Percentiles rank a stretch among this genome's conserved stretches.
Evolutionary conservation across 2,113 vertebrate species (phyloP).

Genomic region (Tychaedon coryphoeus): DNA sequence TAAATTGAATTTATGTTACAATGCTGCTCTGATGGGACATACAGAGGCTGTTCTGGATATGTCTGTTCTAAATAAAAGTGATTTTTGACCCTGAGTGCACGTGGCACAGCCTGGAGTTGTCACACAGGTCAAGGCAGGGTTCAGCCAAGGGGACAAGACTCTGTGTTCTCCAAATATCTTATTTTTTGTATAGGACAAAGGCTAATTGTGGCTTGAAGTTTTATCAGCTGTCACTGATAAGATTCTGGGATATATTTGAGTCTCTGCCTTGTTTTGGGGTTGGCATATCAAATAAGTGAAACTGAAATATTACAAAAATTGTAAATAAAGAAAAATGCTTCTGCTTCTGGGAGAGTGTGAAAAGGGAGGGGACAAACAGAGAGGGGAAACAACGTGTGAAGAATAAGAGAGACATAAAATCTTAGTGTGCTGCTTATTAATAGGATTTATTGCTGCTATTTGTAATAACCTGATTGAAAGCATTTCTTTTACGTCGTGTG

Average conservation of each 20-base stretch:
- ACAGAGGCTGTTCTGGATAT: background rate
- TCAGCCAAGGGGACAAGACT: background rate
- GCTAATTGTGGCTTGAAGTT: background rate
- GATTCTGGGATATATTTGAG: background rate
- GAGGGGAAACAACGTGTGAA: background rate
- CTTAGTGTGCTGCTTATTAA: slow-evolving; percentile 2
- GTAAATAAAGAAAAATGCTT: background rate
- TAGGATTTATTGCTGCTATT: slow-evolving; percentile 34
- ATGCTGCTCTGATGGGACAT: background rate
- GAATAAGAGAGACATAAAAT: background rate
- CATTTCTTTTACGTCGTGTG: background rate
- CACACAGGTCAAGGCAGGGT: background rate
- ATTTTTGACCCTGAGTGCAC: background rate
- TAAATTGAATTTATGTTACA: background rate
- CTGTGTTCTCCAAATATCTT: background rate
- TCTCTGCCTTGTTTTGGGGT: background rate
- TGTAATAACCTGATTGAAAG: background rate
- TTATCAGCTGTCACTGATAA: background rate
- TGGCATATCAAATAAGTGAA: background rate
- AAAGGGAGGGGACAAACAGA: background rate
- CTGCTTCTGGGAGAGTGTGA: background rate
- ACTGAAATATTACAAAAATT: background rate
- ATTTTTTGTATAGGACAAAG: background rate
- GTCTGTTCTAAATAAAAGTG: background rate
- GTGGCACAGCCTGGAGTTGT: background rate